These are phyloP conservation scores for Eptesicus fuscus DNA, from an alignment of 2,113 vertebrate species.

Conservation along the genomic window DNA sequence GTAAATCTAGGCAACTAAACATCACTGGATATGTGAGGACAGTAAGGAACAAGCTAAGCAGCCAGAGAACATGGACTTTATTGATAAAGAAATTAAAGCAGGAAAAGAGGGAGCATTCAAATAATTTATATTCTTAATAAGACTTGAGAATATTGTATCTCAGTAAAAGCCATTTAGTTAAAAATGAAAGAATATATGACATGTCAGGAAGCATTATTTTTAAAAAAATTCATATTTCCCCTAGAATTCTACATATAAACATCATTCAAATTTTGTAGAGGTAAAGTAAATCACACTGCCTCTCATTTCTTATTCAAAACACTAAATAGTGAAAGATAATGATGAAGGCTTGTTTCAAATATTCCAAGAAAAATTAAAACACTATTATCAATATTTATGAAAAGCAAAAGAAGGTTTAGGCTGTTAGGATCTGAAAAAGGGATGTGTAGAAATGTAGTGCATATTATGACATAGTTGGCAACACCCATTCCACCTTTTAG, in stretches of 20 bases:
- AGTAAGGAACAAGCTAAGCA: not conserved
- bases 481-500: not conserved
- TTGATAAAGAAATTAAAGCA: not conserved
- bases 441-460: not conserved
- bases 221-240: not conserved
- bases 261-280: not conserved
- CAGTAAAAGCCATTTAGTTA: not conserved
- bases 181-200: not conserved
- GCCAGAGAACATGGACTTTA: not conserved
- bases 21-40: not conserved
- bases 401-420: not conserved
- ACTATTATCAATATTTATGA: not conserved
- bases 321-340: not conserved
- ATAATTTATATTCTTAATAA: not conserved
- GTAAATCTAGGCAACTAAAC: not conserved
- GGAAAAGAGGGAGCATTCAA: not conserved
- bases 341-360: not conserved
- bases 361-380: not conserved
- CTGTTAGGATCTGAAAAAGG: not conserved
- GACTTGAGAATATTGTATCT: not conserved
- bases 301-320: not conserved
- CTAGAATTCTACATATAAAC: slow-evolving; percentile 1
- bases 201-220: not conserved
- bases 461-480: not conserved
- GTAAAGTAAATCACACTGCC: not conserved